Conservation (phyloP, 2,797 vertebrate genomes). For the Micromesistius poutassou region DNA sequence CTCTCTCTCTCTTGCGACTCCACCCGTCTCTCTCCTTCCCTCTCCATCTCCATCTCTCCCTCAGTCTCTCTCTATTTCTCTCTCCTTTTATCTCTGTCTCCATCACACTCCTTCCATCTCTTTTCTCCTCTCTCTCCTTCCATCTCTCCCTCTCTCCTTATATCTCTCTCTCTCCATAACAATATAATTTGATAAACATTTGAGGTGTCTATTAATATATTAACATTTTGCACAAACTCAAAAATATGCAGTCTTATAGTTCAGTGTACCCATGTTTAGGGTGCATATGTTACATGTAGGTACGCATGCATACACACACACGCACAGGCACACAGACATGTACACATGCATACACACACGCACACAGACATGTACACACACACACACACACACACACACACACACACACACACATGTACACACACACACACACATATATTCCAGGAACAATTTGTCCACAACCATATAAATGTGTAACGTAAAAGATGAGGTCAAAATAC, state of each 20-base stretch:
- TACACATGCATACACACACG: too few relatives aligned
- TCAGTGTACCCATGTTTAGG: too few relatives aligned
- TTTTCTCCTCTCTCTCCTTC: neutral
- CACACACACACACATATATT: neutral
- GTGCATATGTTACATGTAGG: too few relatives aligned
- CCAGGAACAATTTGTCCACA: neutral
- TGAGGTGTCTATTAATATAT: too few relatives aligned
- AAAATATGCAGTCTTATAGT: too few relatives aligned
- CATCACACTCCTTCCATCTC: slow-evolving; percentile 27
- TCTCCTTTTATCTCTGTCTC: neutral
- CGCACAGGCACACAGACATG: neutral
- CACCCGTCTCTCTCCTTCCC: too few relatives aligned
- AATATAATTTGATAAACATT: neutral
- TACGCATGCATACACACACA: slow-evolving; percentile 5
- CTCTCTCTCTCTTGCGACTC: neutral
- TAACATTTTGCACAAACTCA: too few relatives aligned
- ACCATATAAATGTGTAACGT: neutral
- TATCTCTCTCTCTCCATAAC: neutral
- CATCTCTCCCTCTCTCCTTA: neutral
- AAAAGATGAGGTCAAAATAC: neutral
- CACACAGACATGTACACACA: too few relatives aligned
- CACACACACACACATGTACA: neutral
- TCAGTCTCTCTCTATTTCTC: neutral
- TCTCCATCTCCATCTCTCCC: neutral
- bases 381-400: neutral